Evolutionary conservation across 2,797 vertebrate genomes (phyloP), one percentile per base, ranked within the genome.

Genomic region (Melanotaenia parkinsoni): DNA sequence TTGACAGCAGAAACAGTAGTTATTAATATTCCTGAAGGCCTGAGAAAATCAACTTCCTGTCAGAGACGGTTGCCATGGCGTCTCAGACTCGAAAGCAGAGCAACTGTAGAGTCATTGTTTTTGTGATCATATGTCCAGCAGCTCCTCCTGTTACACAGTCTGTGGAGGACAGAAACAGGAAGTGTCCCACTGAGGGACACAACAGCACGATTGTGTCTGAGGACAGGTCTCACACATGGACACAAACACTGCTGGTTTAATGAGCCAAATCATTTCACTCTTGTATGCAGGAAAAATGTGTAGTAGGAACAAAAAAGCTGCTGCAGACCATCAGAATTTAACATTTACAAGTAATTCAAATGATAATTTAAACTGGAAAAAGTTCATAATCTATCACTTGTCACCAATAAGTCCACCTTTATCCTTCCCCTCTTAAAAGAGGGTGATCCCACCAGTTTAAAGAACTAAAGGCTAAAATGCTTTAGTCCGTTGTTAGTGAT

Each of bases 201-300:
- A 81, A 62, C 58, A 80, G 54, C 72, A 91, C 22, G 33, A 47
- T 71, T 77, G 87, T 81, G 88, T 92, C 84, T 85, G 81, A 83
- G 81, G 72, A 68, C 2, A 91, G 95, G 95, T 95, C 93, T 92
- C 94, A 93, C 89, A 85, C 92, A 93, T 30, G 56, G 22, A 53
- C 3, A 38, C 28, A 63, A 76, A 69, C 65, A 43, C 26, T 9
- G 22, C 38, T 3, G 22, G 24, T 11, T 33, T 24, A 58, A 64
- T 2, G 35, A 56, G 50, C 35, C 53, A 54, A 58, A 70, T 28
- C 47, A 22, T 22, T 37, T 58, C 13, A 38, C 28, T 59, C n/a
- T 50, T 50, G 10, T 33, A 54, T 2, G 11, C 26, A 5, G 47
- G 12, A 60, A 50, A 51, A 20, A 40, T n/a, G 33, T 33, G 13